Percentiles rank a stretch among this genome's conserved stretches.
phyloP scores from a whole-genome alignment of 2,797 vertebrate genomes.

The Melopsittacus undulatus region DNA sequence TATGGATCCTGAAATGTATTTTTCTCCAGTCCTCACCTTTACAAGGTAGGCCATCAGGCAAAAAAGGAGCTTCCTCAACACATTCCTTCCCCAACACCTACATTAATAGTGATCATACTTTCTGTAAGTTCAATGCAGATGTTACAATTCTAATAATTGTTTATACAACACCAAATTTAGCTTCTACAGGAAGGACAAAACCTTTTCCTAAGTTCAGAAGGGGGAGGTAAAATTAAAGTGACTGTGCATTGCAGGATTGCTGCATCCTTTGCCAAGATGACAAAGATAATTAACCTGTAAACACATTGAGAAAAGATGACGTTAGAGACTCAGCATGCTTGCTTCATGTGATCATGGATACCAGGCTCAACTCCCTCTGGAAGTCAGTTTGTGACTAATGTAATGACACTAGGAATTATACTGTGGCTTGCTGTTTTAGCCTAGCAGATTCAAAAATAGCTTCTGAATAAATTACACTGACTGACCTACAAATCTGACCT shows the following conservation, averaged over 20 bases:
- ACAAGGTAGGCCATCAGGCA: neutral
- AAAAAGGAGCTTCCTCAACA: neutral
- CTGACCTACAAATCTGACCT: conserved; percentile 35
- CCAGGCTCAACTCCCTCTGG: neutral
- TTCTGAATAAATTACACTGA: neutral
- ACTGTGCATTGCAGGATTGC: neutral
- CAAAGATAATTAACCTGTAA: neutral
- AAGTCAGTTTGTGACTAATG: neutral
- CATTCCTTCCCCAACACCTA: neutral
- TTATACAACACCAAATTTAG: neutral
- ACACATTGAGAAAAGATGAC: neutral
- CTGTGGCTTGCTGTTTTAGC: neutral
- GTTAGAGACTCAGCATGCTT: neutral
- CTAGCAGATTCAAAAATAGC: conserved; percentile 4
- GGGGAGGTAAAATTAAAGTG: neutral
- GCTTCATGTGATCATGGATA: neutral
- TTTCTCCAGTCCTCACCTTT: neutral
- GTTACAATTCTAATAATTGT: neutral
- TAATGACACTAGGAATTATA: neutral
- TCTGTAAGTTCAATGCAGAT: neutral
- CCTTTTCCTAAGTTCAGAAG: neutral
- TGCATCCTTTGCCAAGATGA: neutral
- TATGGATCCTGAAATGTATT: neutral
- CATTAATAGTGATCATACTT: neutral
- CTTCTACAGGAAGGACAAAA: neutral